phyloP scores from a whole-genome alignment of 2,888 invertebrate genomes.

The Syrphus vitripennis region DNA sequence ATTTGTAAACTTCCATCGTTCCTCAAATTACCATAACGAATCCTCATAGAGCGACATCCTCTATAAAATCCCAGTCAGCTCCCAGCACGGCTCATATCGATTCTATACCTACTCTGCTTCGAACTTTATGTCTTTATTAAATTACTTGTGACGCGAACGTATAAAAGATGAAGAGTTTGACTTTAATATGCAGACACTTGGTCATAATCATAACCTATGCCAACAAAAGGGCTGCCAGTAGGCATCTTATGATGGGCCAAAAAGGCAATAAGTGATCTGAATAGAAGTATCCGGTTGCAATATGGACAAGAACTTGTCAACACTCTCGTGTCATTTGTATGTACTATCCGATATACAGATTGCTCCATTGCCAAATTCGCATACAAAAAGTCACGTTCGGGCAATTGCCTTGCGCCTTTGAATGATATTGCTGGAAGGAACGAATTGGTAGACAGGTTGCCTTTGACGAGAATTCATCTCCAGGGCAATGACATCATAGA shows the following conservation, averaged over 20 bases:
- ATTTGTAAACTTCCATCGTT: slow-evolving; percentile 16
- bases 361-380: slow-evolving; percentile 55
- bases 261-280: slow-evolving; percentile 55
- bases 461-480: slow-evolving; percentile 36
- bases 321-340: not conserved
- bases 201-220: slow-evolving; percentile 69
- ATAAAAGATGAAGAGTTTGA: slow-evolving; percentile 28
- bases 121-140: slow-evolving; percentile 69
- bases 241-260: slow-evolving; percentile 55
- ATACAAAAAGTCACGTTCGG: slow-evolving; percentile 64
- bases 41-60: slow-evolving; percentile 26
- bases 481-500: slow-evolving; percentile 59
- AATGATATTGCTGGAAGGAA: slow-evolving; percentile 43
- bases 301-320: slow-evolving; percentile 57
- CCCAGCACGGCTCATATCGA: slow-evolving; percentile 17
- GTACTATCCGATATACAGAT: slow-evolving; percentile 16
- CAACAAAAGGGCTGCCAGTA: slow-evolving; percentile 62
- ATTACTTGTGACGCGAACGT: slow-evolving; percentile 63
- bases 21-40: slow-evolving; percentile 68
- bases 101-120: slow-evolving; percentile 7
- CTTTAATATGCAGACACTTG: slow-evolving; percentile 39
- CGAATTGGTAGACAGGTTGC: slow-evolving; percentile 60
- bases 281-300: slow-evolving; percentile 70
- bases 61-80: slow-evolving; percentile 23
- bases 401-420: slow-evolving; percentile 44